A percentile compares a stretch with the other conserved stretches of the same genome.
These are phyloP conservation scores for Trimorus sp. DNA, from an alignment of 2,888 invertebrate species.

Conservation along the genomic window DNA sequence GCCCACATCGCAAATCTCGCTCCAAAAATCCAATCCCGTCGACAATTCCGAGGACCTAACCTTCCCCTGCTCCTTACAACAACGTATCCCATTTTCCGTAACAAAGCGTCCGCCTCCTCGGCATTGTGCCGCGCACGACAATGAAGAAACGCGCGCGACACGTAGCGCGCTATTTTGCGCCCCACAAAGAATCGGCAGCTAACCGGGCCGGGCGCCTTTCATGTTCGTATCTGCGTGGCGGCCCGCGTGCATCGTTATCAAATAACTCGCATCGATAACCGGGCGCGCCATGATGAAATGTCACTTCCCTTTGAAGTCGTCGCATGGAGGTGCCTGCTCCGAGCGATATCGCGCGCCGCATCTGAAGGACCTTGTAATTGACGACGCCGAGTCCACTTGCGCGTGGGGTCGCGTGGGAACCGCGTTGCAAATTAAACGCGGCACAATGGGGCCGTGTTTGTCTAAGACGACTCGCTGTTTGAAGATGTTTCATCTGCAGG, in stretches of 20 bases:
- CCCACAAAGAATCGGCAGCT: constrained; percentile 58
- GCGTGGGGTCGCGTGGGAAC: constrained; percentile 48
- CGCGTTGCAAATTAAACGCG: constrained; percentile 34
- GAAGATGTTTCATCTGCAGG: constrained; percentile 27
- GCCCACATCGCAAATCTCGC: too few species aligned
- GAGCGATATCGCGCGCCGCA: constrained; percentile 38
- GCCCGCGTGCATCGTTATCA: constrained; percentile 55
- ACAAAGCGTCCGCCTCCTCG: constrained; percentile 72
- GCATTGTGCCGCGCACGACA: constrained; percentile 69
- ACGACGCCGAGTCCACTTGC: constrained; percentile 32
- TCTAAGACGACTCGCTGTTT: constrained; percentile 27
- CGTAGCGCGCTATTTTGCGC: constrained; percentile 53
- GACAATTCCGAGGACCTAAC: too few species aligned
- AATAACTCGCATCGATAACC: constrained; percentile 59
- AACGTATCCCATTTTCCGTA: constrained; percentile 71
- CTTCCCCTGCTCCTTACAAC: constrained; percentile 32
- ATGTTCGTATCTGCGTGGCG: constrained; percentile 32
- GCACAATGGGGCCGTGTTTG: constrained; percentile 36
- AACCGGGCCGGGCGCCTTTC: constrained; percentile 53
- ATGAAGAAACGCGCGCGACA: constrained; percentile 65
- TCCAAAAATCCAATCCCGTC: too few species aligned
- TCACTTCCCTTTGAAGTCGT: constrained; percentile 58
- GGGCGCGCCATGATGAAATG: constrained; percentile 44
- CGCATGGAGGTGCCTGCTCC: constrained; percentile 38
- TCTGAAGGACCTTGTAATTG: constrained; percentile 59